Percentiles rank a stretch among this genome's conserved stretches.
Conservation (phyloP, 2,113 vertebrate genomes). For the Heliornis fulica region DNA sequence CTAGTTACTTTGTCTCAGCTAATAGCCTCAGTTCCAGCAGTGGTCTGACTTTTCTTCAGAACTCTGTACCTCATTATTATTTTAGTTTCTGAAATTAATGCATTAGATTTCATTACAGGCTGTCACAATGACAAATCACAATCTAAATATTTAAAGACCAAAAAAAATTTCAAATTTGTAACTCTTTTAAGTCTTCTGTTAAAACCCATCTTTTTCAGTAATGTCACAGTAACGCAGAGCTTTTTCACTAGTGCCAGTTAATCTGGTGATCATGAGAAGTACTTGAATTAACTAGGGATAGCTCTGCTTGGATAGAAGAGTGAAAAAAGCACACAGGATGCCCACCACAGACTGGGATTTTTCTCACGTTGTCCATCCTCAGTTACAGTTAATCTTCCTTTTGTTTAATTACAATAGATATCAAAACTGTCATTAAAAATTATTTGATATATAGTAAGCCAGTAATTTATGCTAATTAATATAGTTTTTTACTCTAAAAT, state of each 20-base stretch:
- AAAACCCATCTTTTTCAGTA: neutral
- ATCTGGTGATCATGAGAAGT: neutral
- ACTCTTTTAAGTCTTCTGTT: neutral
- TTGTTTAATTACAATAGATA: neutral
- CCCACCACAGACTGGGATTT: neutral
- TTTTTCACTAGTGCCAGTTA: neutral
- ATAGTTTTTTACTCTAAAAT: neutral
- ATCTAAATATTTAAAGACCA: conserved; percentile 40
- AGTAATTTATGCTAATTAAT: neutral
- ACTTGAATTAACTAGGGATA: neutral
- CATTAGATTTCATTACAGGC: neutral
- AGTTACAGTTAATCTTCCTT: neutral
- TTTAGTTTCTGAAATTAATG: conserved; percentile 36
- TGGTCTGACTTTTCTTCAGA: neutral
- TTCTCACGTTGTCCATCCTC: neutral
- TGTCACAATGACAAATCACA: conserved; percentile 44
- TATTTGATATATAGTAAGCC: neutral
- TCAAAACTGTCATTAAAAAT: neutral
- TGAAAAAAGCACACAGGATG: neutral
- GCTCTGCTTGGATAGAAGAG: neutral
- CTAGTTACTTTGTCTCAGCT: neutral
- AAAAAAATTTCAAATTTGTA: neutral
- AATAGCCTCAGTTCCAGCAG: neutral
- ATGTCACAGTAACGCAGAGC: neutral
- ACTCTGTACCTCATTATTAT: neutral